phyloP scores from a whole-genome alignment of 2,888 invertebrate species.

The Lycia hirtaria region DNA sequence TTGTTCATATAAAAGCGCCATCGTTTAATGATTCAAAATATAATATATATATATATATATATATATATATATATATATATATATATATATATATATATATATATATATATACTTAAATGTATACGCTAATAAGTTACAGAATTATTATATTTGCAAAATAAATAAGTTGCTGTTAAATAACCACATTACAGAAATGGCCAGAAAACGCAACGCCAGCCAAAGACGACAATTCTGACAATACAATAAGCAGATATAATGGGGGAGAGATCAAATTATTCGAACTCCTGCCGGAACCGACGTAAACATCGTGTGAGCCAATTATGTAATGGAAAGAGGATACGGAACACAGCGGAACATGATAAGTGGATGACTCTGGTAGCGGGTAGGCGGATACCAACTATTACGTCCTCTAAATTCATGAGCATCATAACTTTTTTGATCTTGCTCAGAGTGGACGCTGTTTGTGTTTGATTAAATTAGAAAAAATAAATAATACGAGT shows the following conservation, averaged over 20 bases:
- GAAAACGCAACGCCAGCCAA: slow-evolving; percentile 13
- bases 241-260: slow-evolving; percentile 18
- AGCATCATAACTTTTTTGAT: slow-evolving; percentile 18
- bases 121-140: no score
- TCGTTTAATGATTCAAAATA: no score
- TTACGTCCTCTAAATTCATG: slow-evolving; percentile 27
- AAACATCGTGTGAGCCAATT: slow-evolving; percentile 33
- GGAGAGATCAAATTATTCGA: slow-evolving; percentile 32
- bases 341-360: slow-evolving; percentile 31
- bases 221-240: slow-evolving; percentile 5
- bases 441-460: background rate
- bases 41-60: no score
- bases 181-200: slow-evolving; percentile 18
- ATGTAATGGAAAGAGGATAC: slow-evolving; percentile 38
- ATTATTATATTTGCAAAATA: no score
- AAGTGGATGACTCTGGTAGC: slow-evolving; percentile 32
- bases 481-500: background rate
- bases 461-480: background rate
- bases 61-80: no score
- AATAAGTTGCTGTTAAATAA: background rate
- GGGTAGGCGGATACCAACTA: slow-evolving; percentile 31
- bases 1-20: no score
- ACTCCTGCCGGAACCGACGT: slow-evolving; percentile 20
- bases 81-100: no score
- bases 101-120: no score